These are phyloP conservation scores for Ornithorhynchus anatinus DNA, from an alignment of 2,113 vertebrate genomes.

Conservation along the genomic window DNA sequence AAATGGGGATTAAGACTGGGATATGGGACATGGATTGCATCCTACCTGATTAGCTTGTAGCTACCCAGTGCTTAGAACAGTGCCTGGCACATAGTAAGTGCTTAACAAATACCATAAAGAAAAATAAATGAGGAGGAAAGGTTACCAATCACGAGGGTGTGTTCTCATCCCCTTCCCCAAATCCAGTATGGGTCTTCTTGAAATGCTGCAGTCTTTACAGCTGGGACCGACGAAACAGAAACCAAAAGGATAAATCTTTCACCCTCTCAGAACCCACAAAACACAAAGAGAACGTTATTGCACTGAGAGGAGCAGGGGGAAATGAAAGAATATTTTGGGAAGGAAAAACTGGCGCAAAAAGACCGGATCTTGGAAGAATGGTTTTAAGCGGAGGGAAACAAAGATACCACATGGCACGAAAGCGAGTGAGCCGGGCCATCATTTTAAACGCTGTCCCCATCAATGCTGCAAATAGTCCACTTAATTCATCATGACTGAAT, in stretches of 20 bases:
- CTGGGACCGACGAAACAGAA: not conserved
- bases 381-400: not conserved
- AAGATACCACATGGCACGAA: constrained; percentile 32
- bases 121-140: too few relatives aligned
- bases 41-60: too few relatives aligned
- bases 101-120: too few relatives aligned
- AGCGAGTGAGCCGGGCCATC: constrained; percentile 26
- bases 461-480: constrained; percentile 39
- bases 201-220: not conserved
- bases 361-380: not conserved
- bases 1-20: too few relatives aligned
- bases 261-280: not conserved
- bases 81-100: too few relatives aligned
- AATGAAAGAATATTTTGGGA: not conserved
- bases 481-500: constrained; percentile 62
- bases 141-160: too few relatives aligned
- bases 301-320: not conserved
- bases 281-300: constrained; percentile 21
- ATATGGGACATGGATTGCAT: too few relatives aligned
- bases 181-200: not conserved
- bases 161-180: not conserved
- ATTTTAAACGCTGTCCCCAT: constrained; percentile 43
- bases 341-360: constrained; percentile 12
- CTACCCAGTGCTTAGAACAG: too few relatives aligned
- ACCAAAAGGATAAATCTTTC: not conserved